phyloP scores from a whole-genome alignment of 1,140 invertebrate genomes.

The Ceratitis capitata region DNA sequence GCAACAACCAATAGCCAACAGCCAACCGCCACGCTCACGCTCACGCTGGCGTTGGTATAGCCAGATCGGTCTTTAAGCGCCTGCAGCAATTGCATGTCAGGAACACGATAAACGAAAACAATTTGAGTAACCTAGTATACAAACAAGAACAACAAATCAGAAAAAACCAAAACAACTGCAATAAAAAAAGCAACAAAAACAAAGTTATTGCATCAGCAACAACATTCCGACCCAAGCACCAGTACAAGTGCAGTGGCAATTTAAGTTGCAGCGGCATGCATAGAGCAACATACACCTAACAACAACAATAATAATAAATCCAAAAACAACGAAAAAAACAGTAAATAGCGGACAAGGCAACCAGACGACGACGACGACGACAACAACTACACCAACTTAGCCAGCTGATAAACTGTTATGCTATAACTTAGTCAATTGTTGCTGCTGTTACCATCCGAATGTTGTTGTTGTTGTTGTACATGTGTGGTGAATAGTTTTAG shows the following conservation, averaged over 20 bases:
- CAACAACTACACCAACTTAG: no score
- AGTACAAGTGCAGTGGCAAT: not conserved
- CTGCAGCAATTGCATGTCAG: constrained; percentile 3
- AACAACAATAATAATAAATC: not conserved
- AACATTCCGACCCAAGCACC: not conserved
- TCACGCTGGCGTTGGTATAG: not conserved
- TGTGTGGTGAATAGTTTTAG: not conserved
- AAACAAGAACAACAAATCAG: not conserved
- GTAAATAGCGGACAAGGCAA: not conserved
- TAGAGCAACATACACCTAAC: not conserved
- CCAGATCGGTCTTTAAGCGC: not conserved
- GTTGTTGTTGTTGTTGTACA: not conserved
- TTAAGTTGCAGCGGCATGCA: not conserved
- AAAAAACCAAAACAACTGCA: not conserved
- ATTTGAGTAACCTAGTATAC: not conserved
- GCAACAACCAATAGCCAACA: no score
- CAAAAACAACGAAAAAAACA: not conserved
- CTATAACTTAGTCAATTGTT: no score
- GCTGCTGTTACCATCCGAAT: not conserved
- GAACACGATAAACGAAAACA: not conserved
- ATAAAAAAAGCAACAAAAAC: not conserved
- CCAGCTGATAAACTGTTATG: not conserved
- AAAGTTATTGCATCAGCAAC: not conserved
- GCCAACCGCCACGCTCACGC: not conserved
- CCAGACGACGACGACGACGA: not conserved